Evolutionary conservation across 2,797 vertebrate genomes (phyloP).

Genomic region (Peromyscus eremicus): DNA sequence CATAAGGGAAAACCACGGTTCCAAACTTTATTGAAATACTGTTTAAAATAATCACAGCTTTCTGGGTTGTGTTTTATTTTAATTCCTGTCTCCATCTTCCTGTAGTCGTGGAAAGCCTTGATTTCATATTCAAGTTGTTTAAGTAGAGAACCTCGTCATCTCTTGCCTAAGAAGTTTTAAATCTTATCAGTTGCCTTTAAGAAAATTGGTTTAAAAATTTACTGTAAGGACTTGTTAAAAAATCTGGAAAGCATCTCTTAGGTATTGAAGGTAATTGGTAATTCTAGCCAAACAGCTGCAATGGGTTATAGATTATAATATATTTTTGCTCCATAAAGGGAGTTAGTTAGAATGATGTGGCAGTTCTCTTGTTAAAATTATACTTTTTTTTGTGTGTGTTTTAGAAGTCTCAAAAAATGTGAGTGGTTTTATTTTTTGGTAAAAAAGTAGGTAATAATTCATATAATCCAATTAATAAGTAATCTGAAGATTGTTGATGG

Average conservation of each 20-base stretch:
- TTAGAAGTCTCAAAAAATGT: constrained; percentile 29
- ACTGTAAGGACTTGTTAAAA: constrained; percentile 71
- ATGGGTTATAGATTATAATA: not conserved
- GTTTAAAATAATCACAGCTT: constrained; percentile 58
- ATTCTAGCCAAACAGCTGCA: constrained; percentile 65
- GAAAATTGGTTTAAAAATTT: constrained; percentile 80
- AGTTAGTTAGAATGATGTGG: constrained; percentile 68
- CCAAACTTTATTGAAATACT: constrained; percentile 56
- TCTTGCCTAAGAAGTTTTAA: constrained; percentile 67
- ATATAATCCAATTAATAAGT: not conserved
- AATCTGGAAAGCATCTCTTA: constrained; percentile 71
- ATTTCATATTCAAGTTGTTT: constrained; percentile 71
- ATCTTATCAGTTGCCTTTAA: constrained; percentile 75
- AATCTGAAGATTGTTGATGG: not conserved
- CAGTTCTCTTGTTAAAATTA: constrained; percentile 72
- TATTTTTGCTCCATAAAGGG: constrained; percentile 71
- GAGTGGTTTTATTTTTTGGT: not conserved
- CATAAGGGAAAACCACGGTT: constrained; percentile 28
- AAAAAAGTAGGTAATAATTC: not conserved
- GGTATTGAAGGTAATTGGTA: constrained; percentile 75
- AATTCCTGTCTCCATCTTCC: constrained; percentile 46
- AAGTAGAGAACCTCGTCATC: constrained; percentile 53
- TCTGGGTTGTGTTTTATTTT: constrained; percentile 65
- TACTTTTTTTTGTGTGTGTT: constrained; percentile 35
- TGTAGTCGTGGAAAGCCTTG: constrained; percentile 58